Conservation (phyloP, 2,113 vertebrate species). For the Pedetes capensis region DNA sequence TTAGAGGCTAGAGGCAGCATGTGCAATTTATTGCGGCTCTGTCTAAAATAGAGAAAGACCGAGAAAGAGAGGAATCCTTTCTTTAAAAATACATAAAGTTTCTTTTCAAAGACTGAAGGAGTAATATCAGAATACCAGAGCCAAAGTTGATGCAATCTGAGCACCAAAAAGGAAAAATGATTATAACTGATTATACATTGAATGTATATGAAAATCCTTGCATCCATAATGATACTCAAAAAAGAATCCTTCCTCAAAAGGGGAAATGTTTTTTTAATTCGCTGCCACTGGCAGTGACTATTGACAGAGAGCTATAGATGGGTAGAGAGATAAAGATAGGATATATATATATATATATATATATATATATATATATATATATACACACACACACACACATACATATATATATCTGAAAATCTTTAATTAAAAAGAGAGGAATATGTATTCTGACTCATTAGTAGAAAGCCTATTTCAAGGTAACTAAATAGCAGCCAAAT, state of each 20-base stretch:
- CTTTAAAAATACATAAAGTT: background rate
- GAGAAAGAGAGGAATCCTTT: too few relatives aligned
- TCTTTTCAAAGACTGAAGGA: background rate
- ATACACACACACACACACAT: too few relatives aligned
- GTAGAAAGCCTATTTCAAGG: conserved; percentile 19
- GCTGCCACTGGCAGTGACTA: background rate
- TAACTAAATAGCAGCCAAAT: background rate
- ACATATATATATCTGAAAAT: background rate
- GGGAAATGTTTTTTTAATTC: background rate
- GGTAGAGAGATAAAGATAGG: background rate
- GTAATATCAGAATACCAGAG: background rate
- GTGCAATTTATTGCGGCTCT: too few relatives aligned
- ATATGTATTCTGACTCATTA: conserved; percentile 23
- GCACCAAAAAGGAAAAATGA: background rate
- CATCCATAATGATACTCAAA: background rate
- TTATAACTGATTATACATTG: background rate
- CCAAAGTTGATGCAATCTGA: background rate
- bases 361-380: too few relatives aligned
- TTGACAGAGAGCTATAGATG: background rate
- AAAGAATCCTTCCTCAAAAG: background rate
- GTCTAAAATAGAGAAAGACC: too few relatives aligned
- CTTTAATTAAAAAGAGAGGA: conserved; percentile 4
- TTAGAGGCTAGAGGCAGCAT: too few relatives aligned
- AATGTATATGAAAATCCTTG: conserved; percentile 23
- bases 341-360: too few relatives aligned